These are phyloP conservation scores for Terebella lapidaria DNA, from an alignment of 2,888 invertebrate species.

Conservation along the genomic window DNA sequence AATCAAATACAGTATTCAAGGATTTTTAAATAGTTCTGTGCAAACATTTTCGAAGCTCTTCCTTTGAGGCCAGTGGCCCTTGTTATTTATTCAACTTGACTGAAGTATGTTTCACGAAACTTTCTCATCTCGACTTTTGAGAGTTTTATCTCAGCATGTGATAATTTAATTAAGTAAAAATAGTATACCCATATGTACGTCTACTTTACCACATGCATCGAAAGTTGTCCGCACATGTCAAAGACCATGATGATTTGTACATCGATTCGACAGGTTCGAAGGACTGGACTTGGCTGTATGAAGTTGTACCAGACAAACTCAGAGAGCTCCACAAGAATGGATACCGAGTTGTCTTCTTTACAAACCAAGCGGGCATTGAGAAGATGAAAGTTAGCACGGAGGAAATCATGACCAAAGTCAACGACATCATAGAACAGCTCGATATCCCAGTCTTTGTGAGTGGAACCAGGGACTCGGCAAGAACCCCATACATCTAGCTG, in stretches of 20 bases:
- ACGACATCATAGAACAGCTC: conserved; percentile 67
- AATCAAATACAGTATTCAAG: too few relatives aligned
- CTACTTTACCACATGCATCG: too few relatives aligned
- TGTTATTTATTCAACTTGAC: too few relatives aligned
- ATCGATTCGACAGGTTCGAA: conserved; percentile 30
- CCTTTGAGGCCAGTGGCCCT: too few relatives aligned
- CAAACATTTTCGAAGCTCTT: too few relatives aligned
- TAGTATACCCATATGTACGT: too few relatives aligned
- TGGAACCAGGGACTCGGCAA: conserved; percentile 39
- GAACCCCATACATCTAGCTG: conserved; percentile 45
- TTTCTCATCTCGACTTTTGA: too few relatives aligned
- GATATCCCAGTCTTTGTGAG: conserved; percentile 73
- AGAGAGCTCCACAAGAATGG: conserved; percentile 37
- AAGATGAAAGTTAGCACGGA: conserved; percentile 60
- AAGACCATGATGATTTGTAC: not conserved
- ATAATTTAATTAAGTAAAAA: too few relatives aligned
- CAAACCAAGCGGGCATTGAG: conserved; percentile 52
- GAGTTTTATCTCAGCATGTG: too few relatives aligned
- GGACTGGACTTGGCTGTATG: conserved; percentile 48
- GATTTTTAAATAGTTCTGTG: too few relatives aligned
- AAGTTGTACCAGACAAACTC: conserved; percentile 40
- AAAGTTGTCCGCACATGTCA: too few relatives aligned
- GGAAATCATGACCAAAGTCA: conserved; percentile 79
- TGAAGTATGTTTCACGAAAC: too few relatives aligned
- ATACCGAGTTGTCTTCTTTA: conserved; percentile 45